These are phyloP conservation scores for Artibeus jamaicensis DNA, from an alignment of 2,797 vertebrate genomes.

Conservation along the genomic window DNA sequence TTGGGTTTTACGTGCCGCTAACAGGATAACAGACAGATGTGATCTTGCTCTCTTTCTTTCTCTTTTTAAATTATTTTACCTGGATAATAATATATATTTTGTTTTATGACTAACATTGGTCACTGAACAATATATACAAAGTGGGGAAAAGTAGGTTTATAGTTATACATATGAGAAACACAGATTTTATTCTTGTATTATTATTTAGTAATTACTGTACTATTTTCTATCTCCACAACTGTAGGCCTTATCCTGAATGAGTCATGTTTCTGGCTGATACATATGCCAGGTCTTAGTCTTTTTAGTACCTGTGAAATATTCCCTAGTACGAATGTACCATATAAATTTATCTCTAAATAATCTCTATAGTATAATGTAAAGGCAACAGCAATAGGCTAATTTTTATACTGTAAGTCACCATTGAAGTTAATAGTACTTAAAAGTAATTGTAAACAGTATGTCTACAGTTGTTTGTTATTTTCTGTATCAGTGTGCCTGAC, in stretches of 20 bases:
- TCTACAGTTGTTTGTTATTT: neutral
- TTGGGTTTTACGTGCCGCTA: neutral
- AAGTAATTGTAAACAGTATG: neutral
- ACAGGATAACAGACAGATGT: neutral
- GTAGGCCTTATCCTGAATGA: neutral
- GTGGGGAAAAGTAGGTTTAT: neutral
- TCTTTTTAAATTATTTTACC: neutral
- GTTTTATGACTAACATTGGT: neutral
- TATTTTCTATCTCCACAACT: neutral
- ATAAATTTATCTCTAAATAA: neutral
- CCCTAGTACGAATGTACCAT: neutral
- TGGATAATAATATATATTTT: neutral
- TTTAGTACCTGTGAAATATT: neutral
- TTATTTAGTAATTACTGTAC: neutral
- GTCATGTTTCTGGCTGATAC: neutral
- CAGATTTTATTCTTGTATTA: neutral
- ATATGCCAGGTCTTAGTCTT: neutral
- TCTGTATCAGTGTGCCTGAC: neutral
- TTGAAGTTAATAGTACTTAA: slow-evolving; percentile 29
- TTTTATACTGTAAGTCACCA: neutral
- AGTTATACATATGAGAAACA: neutral
- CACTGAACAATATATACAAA: neutral
- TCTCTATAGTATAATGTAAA: neutral
- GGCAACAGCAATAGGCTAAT: neutral
- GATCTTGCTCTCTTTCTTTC: neutral